Percentiles rank a stretch among this genome's conserved stretches.
Evolutionary conservation across 1,140 invertebrate genomes (phyloP).

Genomic region (Sitophilus oryzae): DNA sequence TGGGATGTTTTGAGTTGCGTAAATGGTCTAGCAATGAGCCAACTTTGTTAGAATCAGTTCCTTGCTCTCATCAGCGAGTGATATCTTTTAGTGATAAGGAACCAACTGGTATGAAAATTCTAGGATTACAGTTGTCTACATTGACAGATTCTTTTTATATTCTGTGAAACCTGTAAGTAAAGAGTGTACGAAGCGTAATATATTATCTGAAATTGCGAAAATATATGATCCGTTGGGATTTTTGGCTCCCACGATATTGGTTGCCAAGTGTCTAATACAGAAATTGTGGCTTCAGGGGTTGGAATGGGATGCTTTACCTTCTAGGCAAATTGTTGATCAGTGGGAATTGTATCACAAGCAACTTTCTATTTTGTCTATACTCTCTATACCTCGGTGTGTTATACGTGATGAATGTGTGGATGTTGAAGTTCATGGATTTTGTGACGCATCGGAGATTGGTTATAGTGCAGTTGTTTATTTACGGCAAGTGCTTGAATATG

Average conservation of each 20-base stretch:
- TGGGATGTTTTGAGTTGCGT: neutral
- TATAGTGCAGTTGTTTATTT: neutral
- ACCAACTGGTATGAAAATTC: neutral
- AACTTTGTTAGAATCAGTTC: neutral
- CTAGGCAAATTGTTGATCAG: no score
- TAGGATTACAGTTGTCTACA: no score
- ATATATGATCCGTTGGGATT: no score
- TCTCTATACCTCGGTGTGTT: no score
- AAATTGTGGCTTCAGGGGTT: no score
- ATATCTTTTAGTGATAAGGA: neutral
- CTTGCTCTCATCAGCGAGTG: neutral
- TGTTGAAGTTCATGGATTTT: neutral
- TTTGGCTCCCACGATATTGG: neutral
- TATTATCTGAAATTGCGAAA: no score
- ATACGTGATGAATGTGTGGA: no score
- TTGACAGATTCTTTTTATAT: neutral
- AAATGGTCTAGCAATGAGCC: neutral
- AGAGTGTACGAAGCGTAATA: no score
- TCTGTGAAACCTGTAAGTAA: neutral
- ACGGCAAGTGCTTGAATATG: neutral
- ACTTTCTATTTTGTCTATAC: no score
- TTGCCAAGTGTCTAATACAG: neutral
- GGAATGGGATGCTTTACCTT: no score
- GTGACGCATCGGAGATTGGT: neutral
- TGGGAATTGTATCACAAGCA: no score